Evolutionary conservation across 2,888 invertebrate genomes (phyloP), one percentile per base, ranked within the genome.

Genomic region (Tinea semifulvella): DNA sequence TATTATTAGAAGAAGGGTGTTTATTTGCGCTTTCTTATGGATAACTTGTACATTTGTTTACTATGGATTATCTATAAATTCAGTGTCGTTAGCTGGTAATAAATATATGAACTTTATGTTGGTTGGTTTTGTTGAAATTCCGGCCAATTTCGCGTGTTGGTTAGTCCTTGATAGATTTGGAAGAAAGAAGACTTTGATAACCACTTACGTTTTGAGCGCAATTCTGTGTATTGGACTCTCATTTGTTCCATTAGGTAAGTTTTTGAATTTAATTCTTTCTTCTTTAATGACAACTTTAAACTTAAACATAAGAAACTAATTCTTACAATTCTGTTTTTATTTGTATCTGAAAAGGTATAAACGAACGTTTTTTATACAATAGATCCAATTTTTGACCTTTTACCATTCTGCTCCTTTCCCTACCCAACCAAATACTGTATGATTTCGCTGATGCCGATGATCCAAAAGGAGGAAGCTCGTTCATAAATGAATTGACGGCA

Each of bases 1-100:
- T 47, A 79, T 82, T 42, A 79, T 89, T 36, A 65, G 83, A 18
- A 65, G 76, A 22, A 75, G 89, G 55, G 65, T 88, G 48, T 49
- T 85, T 1, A 85, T 84, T 45, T 90, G 90, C 52, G 88, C 88
- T 6, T 85, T 89, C 55, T 84, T 90, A 56, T 92, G 92, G 92
- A 86, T 91, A 5, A 88, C 91, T 0, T 90, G 89, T 60, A 88
- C 90, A 0, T 87, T 92, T 54, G 88, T 92, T 3, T 93, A 91
- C 60, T 92, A 91, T 53, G 93, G 93, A 0, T 65, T 93, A 10
- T 90, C 90, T 0, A 81, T 93, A 46, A 91, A 90, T 61, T 88
- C 92, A 0, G 90, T 91, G 2, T 83, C 88, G 0, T 66, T 93
- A 44, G 85, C 87, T 28, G 91, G 91, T 1, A 87, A 91, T 61